Percentiles rank a stretch among this genome's conserved stretches.
Evolutionary conservation across 2,888 invertebrate genomes (phyloP).

Genomic region (Tipula unca): DNA sequence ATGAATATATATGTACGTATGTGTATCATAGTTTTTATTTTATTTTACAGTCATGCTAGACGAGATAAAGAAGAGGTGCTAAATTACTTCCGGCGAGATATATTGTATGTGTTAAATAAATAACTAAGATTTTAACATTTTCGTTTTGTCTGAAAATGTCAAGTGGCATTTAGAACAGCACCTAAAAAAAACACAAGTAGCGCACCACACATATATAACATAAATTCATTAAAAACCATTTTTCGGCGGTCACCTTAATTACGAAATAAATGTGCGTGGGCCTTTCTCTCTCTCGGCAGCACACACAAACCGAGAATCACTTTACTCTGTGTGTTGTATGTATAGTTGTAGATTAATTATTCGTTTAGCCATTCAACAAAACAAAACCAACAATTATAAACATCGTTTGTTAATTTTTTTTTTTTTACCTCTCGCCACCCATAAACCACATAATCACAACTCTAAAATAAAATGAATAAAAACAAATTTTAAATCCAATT

Average conservation of each 20-base stretch:
- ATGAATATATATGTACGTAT: neutral
- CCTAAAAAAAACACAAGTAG: neutral
- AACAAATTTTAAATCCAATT: slow-evolving; percentile 4
- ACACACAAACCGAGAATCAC: neutral
- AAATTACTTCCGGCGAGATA: neutral
- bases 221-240: neutral
- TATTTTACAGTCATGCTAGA: neutral
- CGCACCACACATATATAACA: neutral
- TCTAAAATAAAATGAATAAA: too few species aligned
- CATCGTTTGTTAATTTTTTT: neutral
- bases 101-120: neutral
- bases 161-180: neutral
- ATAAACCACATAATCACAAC: neutral
- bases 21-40: neutral
- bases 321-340: neutral
- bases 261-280: neutral
- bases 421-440: neutral
- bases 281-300: neutral
- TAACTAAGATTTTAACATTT: neutral
- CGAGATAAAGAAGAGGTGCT: neutral
- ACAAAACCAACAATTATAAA: neutral
- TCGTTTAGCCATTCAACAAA: neutral
- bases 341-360: neutral
- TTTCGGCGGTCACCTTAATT: neutral
- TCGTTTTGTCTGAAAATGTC: neutral